Conservation (phyloP, 2,888 invertebrate species). For the Eremobia ochroleuca region DNA sequence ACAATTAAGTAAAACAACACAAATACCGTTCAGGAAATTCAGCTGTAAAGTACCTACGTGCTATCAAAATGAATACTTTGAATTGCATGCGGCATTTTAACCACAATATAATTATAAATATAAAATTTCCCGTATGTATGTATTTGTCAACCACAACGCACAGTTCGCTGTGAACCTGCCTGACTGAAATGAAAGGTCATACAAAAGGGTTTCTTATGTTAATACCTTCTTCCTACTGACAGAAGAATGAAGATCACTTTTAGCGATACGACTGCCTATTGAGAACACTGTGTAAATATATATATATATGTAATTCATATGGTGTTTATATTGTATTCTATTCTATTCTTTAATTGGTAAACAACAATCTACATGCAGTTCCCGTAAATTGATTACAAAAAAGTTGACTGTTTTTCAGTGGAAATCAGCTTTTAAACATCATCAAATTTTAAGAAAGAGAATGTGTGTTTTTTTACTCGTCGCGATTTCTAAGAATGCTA, state of each 20-base stretch:
- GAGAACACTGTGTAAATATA: no score
- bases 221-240: neutral
- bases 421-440: neutral
- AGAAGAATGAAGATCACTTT: neutral
- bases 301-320: no score
- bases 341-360: neutral
- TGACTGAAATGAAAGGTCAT: neutral
- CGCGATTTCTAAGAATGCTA: neutral
- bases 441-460: neutral
- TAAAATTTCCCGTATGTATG: conserved; percentile 14
- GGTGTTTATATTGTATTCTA: no score
- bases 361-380: neutral
- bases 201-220: neutral
- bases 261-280: no score
- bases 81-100: conserved; percentile 2
- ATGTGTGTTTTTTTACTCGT: neutral
- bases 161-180: neutral
- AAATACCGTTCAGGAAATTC: neutral
- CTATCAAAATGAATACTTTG: conserved; percentile 11
- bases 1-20: neutral
- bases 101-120: conserved; percentile 4
- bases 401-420: neutral
- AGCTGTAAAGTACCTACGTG: neutral
- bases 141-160: neutral
- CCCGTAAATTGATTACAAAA: neutral